These are phyloP conservation scores for Leptinotarsa undecemlineata DNA, from an alignment of 1,140 invertebrate genomes.

Conservation along the genomic window DNA sequence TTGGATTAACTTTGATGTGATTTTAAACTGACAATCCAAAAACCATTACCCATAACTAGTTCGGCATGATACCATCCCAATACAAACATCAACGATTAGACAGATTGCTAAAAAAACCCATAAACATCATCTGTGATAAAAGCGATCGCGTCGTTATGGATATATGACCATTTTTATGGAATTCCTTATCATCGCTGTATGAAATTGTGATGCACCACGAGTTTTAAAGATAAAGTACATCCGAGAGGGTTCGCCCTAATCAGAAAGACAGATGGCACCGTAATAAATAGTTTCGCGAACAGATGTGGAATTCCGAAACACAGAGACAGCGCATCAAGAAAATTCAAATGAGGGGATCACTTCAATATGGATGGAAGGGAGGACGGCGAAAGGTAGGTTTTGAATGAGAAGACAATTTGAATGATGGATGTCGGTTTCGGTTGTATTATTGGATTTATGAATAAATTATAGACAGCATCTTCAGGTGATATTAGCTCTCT, in stretches of 20 bases:
- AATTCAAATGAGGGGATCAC: no score
- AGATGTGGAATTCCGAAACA: slow-evolving; percentile 1
- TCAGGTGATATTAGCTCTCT: no score
- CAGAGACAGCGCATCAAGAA: not conserved
- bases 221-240: not conserved
- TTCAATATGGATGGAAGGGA: no score
- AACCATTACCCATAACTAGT: not conserved
- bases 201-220: slow-evolving; percentile 2
- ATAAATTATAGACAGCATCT: no score
- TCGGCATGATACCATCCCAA: not conserved
- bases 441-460: no score
- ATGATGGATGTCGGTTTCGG: no score
- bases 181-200: not conserved
- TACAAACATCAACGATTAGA: not conserved
- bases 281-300: slow-evolving; percentile 2
- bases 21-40: no score
- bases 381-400: no score
- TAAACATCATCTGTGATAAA: not conserved
- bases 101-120: not conserved
- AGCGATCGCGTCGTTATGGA: not conserved
- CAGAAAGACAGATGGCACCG: not conserved
- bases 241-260: not conserved
- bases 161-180: not conserved
- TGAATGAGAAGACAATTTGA: no score
- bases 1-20: no score